Conservation (phyloP, 2,113 vertebrate species). For the Nerophis ophidion region DNA sequence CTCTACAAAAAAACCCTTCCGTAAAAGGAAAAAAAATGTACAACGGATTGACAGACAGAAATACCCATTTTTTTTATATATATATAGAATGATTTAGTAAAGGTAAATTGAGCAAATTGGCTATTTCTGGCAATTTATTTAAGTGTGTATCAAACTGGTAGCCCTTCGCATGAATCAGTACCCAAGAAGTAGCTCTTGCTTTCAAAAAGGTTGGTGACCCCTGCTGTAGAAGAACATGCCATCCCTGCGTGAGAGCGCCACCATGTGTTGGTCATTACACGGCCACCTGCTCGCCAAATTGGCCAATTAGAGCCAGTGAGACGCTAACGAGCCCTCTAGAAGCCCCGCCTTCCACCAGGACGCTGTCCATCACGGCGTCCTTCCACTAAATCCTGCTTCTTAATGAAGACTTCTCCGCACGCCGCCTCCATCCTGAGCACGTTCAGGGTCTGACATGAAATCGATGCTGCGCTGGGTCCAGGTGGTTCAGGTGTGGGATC, state of each 20-base stretch:
- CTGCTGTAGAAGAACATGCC: no score
- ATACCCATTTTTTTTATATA: no score
- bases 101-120: no score
- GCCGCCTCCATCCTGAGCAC: constrained; percentile 30
- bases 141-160: no score
- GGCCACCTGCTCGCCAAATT: constrained; percentile 63
- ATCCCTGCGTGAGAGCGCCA: background rate
- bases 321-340: constrained; percentile 57
- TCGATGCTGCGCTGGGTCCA: constrained; percentile 60
- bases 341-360: constrained; percentile 45
- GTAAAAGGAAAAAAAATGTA: no score
- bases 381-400: constrained; percentile 64
- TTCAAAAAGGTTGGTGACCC: no score
- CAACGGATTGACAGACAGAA: no score
- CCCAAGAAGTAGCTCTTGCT: no score
- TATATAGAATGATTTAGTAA: no score
- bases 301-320: constrained; percentile 63
- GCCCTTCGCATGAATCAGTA: no score
- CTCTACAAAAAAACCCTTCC: no score
- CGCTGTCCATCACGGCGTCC: constrained; percentile 36
- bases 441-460: constrained; percentile 76
- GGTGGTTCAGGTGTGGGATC: constrained; percentile 73
- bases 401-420: constrained; percentile 78
- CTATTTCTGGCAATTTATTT: no score
- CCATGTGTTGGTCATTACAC: constrained; percentile 35